Conservation (phyloP, 2,888 invertebrate species). For the Drosophila neotestacea region DNA sequence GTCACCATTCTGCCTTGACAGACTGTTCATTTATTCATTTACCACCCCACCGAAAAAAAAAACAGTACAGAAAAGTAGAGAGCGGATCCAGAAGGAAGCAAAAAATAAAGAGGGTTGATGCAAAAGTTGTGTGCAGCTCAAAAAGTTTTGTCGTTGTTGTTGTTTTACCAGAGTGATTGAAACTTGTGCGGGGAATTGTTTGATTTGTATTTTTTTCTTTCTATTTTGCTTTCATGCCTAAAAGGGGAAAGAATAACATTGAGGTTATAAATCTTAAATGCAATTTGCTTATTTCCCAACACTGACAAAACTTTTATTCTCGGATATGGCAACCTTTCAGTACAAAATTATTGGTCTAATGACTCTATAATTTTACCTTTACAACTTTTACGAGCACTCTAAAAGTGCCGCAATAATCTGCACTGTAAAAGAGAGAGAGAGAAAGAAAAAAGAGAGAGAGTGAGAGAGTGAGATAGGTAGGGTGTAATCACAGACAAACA, state of each 20-base stretch:
- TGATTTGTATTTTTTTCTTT: conserved; percentile 34
- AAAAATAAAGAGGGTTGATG: conserved; percentile 25
- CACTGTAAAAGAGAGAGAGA: not conserved
- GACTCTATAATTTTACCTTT: conserved; percentile 28
- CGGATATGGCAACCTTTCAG: conserved; percentile 4
- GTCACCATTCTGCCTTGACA: conserved; percentile 32
- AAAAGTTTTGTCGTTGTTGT: conserved; percentile 24
- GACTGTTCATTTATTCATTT: conserved; percentile 55
- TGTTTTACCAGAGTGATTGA: conserved; percentile 32
- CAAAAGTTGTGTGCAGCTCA: conserved; percentile 36
- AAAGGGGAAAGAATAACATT: conserved; percentile 18
- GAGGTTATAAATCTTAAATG: conserved; percentile 71
- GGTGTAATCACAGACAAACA: conserved; percentile 24
- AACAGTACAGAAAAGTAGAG: not conserved
- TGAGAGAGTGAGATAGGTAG: not conserved
- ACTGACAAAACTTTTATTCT: not conserved
- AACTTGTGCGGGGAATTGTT: conserved; percentile 20
- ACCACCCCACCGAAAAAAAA: conserved; percentile 8
- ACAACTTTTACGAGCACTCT: conserved; percentile 23
- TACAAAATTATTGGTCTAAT: conserved; percentile 19
- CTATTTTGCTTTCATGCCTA: not conserved
- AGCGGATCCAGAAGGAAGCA: too few relatives aligned
- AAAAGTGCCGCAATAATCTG: conserved; percentile 4
- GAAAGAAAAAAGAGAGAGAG: not conserved
- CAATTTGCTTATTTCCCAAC: conserved; percentile 56